phyloP scores from a whole-genome alignment of 2,113 vertebrate species.

The Elephas maximus region DNA sequence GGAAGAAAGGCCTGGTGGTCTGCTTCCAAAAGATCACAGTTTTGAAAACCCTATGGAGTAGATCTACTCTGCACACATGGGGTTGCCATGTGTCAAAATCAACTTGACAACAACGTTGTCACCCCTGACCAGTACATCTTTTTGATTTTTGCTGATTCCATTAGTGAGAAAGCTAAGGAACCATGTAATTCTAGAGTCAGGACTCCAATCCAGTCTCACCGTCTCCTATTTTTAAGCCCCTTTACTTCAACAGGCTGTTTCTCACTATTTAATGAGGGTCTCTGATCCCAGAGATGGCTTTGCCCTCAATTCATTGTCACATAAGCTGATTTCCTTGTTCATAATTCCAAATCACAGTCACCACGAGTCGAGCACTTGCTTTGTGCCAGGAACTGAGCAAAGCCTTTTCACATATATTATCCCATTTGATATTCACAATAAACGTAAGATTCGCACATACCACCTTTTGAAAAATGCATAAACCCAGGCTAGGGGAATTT shows the following conservation, averaged over 20 bases:
- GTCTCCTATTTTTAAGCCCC: accelerated
- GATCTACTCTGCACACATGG: too few relatives aligned
- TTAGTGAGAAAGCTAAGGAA: neutral
- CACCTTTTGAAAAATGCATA: neutral
- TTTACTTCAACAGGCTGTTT: accelerated
- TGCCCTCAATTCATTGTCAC: accelerated
- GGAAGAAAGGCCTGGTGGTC: too few relatives aligned
- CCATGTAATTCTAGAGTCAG: neutral
- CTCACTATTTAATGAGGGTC: neutral
- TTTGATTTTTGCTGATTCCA: neutral
- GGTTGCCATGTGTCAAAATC: too few relatives aligned
- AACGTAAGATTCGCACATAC: accelerated
- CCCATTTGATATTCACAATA: neutral
- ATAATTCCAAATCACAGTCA: neutral
- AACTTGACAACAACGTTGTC: too few relatives aligned
- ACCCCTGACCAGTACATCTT: neutral
- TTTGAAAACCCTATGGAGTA: too few relatives aligned
- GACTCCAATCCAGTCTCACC: neutral
- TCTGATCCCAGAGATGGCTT: neutral
- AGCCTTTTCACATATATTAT: neutral
- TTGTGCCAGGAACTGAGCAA: neutral
- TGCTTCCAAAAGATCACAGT: too few relatives aligned
- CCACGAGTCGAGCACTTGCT: neutral
- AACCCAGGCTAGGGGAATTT: neutral
- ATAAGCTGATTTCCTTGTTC: accelerated